A percentile compares a stretch with the other conserved stretches of the same genome.
phyloP scores from a whole-genome alignment of 2,888 invertebrate genomes.

The Clitarchus hookeri region DNA sequence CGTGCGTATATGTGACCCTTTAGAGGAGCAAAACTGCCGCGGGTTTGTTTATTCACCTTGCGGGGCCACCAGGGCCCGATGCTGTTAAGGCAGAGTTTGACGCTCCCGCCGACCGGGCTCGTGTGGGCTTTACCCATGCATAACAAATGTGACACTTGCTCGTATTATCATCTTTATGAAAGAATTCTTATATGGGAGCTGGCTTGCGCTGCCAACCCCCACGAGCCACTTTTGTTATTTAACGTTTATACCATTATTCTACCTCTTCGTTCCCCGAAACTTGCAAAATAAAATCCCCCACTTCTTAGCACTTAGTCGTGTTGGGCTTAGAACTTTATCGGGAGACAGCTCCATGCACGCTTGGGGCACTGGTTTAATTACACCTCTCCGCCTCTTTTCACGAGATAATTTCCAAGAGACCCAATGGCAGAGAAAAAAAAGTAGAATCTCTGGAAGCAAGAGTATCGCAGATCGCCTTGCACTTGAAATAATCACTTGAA shows the following conservation, averaged over 20 bases:
- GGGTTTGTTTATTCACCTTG: not conserved
- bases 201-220: not conserved
- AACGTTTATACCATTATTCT: not conserved
- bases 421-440: not conserved
- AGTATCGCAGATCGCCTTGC: not conserved
- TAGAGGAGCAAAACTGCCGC: not conserved
- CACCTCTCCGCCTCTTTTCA: not conserved
- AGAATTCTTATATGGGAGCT: not conserved
- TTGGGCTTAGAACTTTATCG: not conserved
- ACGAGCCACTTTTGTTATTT: not conserved
- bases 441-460: not conserved
- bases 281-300: not conserved
- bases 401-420: not conserved
- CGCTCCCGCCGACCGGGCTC: not conserved
- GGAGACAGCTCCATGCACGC: not conserved
- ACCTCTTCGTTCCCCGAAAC: not conserved
- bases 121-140: not conserved
- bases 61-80: not conserved
- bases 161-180: not conserved
- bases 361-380: not conserved
- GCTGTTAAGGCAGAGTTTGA: not conserved
- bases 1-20: not conserved
- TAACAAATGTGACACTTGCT: not conserved
- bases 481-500: too few species aligned
- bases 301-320: not conserved